Conservation (phyloP, 2,888 invertebrate genomes). For the Dicyrtomina minuta region DNA sequence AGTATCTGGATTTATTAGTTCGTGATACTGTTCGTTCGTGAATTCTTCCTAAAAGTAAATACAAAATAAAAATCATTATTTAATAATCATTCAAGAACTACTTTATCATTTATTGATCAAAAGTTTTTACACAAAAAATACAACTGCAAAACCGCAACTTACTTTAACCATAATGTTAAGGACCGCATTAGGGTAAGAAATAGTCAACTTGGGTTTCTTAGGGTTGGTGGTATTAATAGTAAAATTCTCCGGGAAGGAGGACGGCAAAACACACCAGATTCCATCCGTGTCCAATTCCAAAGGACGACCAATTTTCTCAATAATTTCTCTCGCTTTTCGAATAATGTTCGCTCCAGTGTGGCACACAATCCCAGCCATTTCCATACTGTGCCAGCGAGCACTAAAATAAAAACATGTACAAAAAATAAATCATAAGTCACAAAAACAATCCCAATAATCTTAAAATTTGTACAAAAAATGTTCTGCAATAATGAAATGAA, state of each 20-base stretch:
- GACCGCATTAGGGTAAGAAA: slow-evolving; percentile 96
- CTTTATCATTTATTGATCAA: not conserved
- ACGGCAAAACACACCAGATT: slow-evolving; percentile 97
- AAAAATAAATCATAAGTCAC: too few relatives aligned
- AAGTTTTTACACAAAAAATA: not conserved
- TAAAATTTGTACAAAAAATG: too few relatives aligned
- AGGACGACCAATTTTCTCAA: slow-evolving; percentile 90
- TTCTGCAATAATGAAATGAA: too few relatives aligned
- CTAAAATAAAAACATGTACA: too few relatives aligned
- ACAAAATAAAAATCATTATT: slow-evolving; percentile 2
- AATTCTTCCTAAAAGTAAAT: slow-evolving; percentile 70
- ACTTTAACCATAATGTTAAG: slow-evolving; percentile 96
- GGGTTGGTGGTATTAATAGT: slow-evolving; percentile 74
- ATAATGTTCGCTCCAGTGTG: slow-evolving; percentile 97
- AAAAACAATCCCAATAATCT: not conserved
- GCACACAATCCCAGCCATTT: slow-evolving; percentile 99
- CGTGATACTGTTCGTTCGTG: slow-evolving; percentile 96
- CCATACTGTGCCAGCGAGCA: slow-evolving; percentile 99
- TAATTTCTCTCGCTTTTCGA: slow-evolving; percentile 89
- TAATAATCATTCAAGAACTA: not conserved
- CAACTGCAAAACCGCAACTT: too few relatives aligned
- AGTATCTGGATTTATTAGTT: slow-evolving; percentile 68
- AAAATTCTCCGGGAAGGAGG: slow-evolving; percentile 95
- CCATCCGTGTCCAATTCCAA: slow-evolving; percentile 98
- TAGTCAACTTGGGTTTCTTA: slow-evolving; percentile 84